Conservation (phyloP, 2,113 vertebrate genomes). For the Pygoscelis antarcticus region DNA sequence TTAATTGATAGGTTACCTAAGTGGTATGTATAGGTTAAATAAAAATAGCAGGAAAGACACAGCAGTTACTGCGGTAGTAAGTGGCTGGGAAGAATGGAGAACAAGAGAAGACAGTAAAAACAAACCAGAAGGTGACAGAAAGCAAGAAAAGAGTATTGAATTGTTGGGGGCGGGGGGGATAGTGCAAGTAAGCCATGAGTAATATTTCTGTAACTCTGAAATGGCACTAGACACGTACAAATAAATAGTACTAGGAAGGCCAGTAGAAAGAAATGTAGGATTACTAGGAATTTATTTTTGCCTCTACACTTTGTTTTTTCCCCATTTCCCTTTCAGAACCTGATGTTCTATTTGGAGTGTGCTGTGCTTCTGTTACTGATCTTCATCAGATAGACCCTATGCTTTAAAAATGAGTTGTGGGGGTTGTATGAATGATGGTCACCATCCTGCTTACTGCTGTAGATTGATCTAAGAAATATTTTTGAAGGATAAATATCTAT, state of each 20-base stretch:
- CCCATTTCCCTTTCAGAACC: background rate
- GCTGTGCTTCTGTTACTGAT: background rate
- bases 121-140: background rate
- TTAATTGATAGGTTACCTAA: background rate
- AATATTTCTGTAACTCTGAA: background rate
- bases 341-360: background rate
- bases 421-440: background rate
- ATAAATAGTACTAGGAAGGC: background rate
- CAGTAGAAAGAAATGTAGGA: background rate
- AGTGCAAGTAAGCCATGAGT: background rate
- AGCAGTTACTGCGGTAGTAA: background rate
- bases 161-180: rapidly evolving
- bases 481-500: background rate
- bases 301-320: too few species aligned
- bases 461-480: background rate
- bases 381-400: background rate
- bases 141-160: background rate
- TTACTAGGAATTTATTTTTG: background rate
- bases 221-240: rapidly evolving
- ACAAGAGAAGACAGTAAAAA: background rate
- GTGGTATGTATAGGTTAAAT: background rate
- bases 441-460: background rate
- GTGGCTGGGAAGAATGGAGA: background rate
- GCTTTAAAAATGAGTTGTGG: background rate
- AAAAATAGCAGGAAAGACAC: background rate